Conservation (phyloP, 1,140 invertebrate genomes). For the Drosophila parvula region DNA sequence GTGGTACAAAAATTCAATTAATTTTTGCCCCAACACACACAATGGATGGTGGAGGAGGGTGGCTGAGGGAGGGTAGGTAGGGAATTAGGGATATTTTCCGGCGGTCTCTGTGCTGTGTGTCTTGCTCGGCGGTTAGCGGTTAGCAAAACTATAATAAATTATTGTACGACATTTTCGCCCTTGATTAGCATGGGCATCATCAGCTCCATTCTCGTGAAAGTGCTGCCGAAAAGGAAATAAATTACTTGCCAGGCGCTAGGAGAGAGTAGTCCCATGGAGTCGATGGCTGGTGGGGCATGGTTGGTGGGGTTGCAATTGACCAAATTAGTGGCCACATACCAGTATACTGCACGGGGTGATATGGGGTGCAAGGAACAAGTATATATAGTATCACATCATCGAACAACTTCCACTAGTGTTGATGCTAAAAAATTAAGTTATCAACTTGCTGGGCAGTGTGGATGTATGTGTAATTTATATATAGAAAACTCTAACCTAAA, state of each 20-base stretch:
- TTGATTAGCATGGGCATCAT: constrained; percentile 73
- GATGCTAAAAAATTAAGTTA: constrained; percentile 64
- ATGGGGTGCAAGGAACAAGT: not conserved
- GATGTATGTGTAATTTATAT: constrained; percentile 11
- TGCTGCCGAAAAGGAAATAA: constrained; percentile 66
- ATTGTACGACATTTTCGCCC: constrained; percentile 71
- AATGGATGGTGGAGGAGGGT: not conserved
- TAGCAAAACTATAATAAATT: constrained; percentile 81
- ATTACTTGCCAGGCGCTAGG: constrained; percentile 42
- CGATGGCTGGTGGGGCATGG: not conserved
- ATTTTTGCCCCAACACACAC: constrained; percentile 57
- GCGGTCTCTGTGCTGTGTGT: constrained; percentile 24
- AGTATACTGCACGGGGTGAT: not conserved
- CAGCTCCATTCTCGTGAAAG: constrained; percentile 23
- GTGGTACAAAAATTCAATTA: constrained; percentile 82
- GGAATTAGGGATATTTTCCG: constrained; percentile 13
- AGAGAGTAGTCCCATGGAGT: not conserved
- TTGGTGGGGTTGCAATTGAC: constrained; percentile 15
- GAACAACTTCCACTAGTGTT: constrained; percentile 31
- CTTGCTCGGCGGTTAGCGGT: constrained; percentile 64
- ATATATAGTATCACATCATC: constrained; percentile 44
- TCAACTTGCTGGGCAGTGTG: constrained; percentile 41
- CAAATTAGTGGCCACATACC: constrained; percentile 53
- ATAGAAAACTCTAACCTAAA: constrained; percentile 50
- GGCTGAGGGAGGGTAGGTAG: not conserved